Base-by-base conservation (phyloP, 2,888 invertebrate species). In the Orthosia gothica region DNA sequence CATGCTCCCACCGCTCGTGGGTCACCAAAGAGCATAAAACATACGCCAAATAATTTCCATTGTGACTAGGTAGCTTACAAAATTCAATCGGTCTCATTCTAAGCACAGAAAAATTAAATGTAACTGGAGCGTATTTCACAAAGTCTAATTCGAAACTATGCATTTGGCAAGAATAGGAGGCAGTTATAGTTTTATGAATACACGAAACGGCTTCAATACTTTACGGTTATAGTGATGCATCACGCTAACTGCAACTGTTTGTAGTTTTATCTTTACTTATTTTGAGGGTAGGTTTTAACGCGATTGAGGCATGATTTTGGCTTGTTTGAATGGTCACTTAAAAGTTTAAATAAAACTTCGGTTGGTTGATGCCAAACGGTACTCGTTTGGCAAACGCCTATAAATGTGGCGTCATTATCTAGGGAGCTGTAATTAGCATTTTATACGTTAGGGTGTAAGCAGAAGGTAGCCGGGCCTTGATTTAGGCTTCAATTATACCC, bases 211-310 rank as follows among this genome's bases (percentile, higher is more conserved):
- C 74, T 83, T 80, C 87, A 75, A 76, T 83, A 70, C 63, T 87
- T 86, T 85, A 86, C 70, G 74, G 67, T 87, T 85, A 89, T 83
- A 76, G 85, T 74, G 64, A 68, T 70, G 68, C 50, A 76, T 65
- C 89, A 89, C 88, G 88, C 84, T 55, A 86, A 85, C 62, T 77
- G 79, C 82, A 77, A 77, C 72, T 78, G 52, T 71, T 65, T 59
- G 26, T 66, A 74, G 72, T 73, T 81, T 61, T 70, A 63, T 65
- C 67, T 65, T 59, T 67, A 66, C 69, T 45, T 82, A 59, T 57
- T 74, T 64, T 9, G 11, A 23, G 20, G 18, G 58, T 49, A 57
- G 66, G 64, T 70, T 26, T 73, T 76, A 76, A 82, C 72, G 63
- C 40, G 61, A 50, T 20, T 58, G 74, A 18, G 70, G 76, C 84